Percentiles rank a stretch among this genome's conserved stretches.
phyloP scores from a whole-genome alignment of 2,888 invertebrate species.

The Xanthorhoe designata region DNA sequence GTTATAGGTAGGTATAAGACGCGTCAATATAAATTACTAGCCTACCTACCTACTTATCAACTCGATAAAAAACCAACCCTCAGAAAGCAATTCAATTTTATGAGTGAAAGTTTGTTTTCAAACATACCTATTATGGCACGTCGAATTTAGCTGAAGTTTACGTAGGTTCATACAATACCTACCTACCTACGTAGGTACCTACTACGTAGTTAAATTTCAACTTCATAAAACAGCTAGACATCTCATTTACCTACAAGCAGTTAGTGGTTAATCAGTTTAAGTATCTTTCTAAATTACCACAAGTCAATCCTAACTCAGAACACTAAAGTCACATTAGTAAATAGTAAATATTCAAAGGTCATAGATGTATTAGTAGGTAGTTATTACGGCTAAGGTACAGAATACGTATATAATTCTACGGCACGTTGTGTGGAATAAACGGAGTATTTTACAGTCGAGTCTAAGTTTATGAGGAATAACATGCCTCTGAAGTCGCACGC shows the following conservation, averaged over 20 bases:
- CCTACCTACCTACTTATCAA: too few relatives aligned
- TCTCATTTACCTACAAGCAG: slow-evolving; percentile 6
- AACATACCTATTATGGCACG: too few relatives aligned
- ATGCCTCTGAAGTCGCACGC: slow-evolving; percentile 55
- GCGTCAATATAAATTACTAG: too few relatives aligned
- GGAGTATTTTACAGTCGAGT: slow-evolving; percentile 61
- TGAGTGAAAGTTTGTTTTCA: too few relatives aligned
- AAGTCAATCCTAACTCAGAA: background rate
- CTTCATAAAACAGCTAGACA: background rate
- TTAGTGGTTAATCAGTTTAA: background rate
- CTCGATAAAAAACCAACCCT: too few relatives aligned
- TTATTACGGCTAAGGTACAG: background rate
- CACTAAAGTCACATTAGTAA: slow-evolving; percentile 1
- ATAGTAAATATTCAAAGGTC: background rate
- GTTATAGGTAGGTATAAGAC: too few relatives aligned
- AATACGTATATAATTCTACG: background rate
- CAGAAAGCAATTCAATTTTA: too few relatives aligned
- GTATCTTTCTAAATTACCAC: background rate
- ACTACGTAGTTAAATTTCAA: too few relatives aligned
- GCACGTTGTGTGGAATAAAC: slow-evolving; percentile 10
- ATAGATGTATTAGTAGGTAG: background rate
- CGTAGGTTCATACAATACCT: too few relatives aligned
- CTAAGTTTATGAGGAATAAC: slow-evolving; percentile 69
- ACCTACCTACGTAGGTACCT: too few relatives aligned
- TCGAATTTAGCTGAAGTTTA: too few relatives aligned